These are phyloP conservation scores for Epizoanthus stellaris DNA, from an alignment of 92 coral and sea anemone species.

Conservation along the genomic window DNA sequence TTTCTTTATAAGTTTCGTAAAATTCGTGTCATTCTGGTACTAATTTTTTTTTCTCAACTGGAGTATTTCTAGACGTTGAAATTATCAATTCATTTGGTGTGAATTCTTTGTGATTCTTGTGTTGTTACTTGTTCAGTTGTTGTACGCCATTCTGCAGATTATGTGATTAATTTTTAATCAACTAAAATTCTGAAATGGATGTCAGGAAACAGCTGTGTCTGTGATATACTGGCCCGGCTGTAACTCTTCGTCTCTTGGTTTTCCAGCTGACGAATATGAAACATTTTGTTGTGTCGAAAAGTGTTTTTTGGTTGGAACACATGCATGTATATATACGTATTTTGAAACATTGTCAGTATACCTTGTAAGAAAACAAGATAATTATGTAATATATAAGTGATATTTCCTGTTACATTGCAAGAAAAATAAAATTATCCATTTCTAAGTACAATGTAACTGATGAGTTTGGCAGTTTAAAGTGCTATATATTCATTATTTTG, in stretches of 20 bases:
- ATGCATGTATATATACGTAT: too few species aligned
- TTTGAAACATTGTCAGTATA: too few species aligned
- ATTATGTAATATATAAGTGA: too few species aligned
- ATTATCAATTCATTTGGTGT: background rate
- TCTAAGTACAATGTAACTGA: background rate
- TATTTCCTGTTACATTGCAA: too few species aligned
- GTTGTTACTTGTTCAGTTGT: background rate
- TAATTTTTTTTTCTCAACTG: too few species aligned
- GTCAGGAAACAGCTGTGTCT: conserved; percentile 10
- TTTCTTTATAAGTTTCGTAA: background rate
- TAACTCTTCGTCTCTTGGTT: background rate
- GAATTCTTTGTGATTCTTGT: background rate
- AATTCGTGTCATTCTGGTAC: background rate
- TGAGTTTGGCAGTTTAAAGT: background rate
- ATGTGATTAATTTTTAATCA: conserved; percentile 43
- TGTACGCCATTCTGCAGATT: background rate
- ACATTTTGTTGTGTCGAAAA: too few species aligned
- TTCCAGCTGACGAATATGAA: background rate
- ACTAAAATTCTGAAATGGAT: background rate
- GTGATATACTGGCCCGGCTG: background rate
- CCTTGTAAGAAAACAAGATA: too few species aligned
- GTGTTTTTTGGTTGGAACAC: too few species aligned
- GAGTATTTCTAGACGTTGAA: too few species aligned
- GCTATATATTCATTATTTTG: background rate
- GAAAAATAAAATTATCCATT: too few species aligned